Evolutionary conservation across 2,888 invertebrate genomes (phyloP).

Genomic region (Nymphalis urticae): DNA sequence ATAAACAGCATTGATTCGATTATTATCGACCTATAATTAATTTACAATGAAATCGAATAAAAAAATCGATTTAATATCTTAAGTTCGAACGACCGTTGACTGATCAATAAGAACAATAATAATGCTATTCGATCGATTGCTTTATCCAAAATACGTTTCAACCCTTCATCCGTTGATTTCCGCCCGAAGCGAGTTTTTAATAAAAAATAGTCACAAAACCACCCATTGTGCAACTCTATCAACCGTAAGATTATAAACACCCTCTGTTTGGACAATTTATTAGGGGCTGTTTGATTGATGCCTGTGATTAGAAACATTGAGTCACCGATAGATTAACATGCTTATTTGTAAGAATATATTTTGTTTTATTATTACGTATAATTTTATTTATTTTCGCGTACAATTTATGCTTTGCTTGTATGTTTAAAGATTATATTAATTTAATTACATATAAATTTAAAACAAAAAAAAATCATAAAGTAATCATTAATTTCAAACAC

Average conservation of each 20-base stretch:
- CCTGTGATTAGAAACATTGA: conserved; percentile 56
- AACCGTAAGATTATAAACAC: conserved; percentile 52
- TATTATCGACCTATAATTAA: background rate
- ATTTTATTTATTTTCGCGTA: no score
- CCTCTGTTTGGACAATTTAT: conserved; percentile 66
- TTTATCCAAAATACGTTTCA: conserved; percentile 31
- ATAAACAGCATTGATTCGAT: no score
- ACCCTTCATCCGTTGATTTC: conserved; percentile 44
- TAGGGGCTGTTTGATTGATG: conserved; percentile 69
- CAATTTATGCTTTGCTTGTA: no score
- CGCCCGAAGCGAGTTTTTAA: conserved; percentile 32
- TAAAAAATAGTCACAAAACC: conserved; percentile 50
- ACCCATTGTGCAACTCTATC: conserved; percentile 63
- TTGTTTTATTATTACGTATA: background rate
- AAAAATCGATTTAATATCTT: background rate
- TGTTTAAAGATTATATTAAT: no score
- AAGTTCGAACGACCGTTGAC: background rate
- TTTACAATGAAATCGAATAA: background rate
- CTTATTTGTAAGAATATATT: background rate
- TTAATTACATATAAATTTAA: no score
- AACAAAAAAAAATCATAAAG: no score
- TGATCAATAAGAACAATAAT: background rate
- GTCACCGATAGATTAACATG: background rate
- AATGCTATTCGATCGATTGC: background rate
- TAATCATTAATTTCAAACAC: no score